Conservation (phyloP, 2,888 invertebrate genomes). For the Lobophora halterata region DNA sequence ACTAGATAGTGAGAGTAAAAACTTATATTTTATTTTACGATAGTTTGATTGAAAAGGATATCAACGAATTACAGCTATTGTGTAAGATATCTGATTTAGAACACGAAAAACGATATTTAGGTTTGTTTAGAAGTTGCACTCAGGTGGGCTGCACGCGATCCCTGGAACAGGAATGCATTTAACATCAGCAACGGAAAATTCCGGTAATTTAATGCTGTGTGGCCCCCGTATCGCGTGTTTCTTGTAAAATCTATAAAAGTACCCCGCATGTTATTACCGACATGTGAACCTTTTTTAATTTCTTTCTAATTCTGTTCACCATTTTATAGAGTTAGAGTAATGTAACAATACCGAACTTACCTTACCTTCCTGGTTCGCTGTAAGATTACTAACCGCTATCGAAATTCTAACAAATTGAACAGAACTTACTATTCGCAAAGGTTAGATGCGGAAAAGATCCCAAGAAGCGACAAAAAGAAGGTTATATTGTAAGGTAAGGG, state of each 20-base stretch:
- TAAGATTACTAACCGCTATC: too few species aligned
- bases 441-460: too few species aligned
- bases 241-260: constrained; percentile 49
- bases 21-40: too few species aligned
- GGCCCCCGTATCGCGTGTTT: constrained; percentile 63
- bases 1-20: too few species aligned
- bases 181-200: constrained; percentile 69
- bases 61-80: background rate
- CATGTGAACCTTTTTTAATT: constrained; percentile 25
- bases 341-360: too few species aligned
- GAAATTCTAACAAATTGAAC: too few species aligned
- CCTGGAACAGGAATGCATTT: constrained; percentile 68
- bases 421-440: too few species aligned
- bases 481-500: background rate
- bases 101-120: constrained; percentile 29
- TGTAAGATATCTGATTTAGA: constrained; percentile 22
- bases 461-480: too few species aligned
- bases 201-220: constrained; percentile 65
- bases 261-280: constrained; percentile 27
- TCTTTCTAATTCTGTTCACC: constrained; percentile 24
- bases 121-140: constrained; percentile 42
- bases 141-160: constrained; percentile 61
- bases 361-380: too few species aligned
- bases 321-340: constrained; percentile 3
- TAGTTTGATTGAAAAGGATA: too few species aligned